Evolutionary conservation across 2,113 vertebrate species (phyloP).

Genomic region (Dicaeum eximium): DNA sequence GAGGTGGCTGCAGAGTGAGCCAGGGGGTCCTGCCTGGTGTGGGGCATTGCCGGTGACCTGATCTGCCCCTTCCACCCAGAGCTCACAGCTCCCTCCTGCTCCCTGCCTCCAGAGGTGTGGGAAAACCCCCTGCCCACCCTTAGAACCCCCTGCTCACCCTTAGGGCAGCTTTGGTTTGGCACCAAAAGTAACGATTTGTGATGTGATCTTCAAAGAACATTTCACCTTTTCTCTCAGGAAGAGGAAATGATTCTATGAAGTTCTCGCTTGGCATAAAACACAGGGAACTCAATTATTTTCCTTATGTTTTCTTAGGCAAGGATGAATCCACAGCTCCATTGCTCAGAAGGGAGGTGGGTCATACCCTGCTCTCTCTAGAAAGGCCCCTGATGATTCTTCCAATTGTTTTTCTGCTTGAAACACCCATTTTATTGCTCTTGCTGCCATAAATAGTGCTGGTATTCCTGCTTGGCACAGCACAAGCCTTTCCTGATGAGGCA

Average conservation of each 20-base stretch:
- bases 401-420: not conserved
- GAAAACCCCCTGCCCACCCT: no score
- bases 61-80: accelerated
- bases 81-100: not conserved
- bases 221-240: not conserved
- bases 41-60: not conserved
- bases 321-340: accelerated
- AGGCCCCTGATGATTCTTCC: not conserved
- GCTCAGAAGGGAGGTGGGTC: not conserved
- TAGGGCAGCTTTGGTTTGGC: accelerated
- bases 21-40: not conserved
- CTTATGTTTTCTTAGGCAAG: not conserved
- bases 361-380: not conserved
- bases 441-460: not conserved
- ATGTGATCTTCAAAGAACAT: not conserved
- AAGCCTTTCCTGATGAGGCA: not conserved
- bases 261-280: not conserved
- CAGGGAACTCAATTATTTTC: not conserved
- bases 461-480: not conserved
- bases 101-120: accelerated
- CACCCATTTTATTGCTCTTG: not conserved
- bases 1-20: not conserved
- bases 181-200: not conserved
- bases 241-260: not conserved
- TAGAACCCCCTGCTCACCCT: not conserved